Conservation (phyloP, 2,888 invertebrate species). For the Chloroclysta siterata region DNA sequence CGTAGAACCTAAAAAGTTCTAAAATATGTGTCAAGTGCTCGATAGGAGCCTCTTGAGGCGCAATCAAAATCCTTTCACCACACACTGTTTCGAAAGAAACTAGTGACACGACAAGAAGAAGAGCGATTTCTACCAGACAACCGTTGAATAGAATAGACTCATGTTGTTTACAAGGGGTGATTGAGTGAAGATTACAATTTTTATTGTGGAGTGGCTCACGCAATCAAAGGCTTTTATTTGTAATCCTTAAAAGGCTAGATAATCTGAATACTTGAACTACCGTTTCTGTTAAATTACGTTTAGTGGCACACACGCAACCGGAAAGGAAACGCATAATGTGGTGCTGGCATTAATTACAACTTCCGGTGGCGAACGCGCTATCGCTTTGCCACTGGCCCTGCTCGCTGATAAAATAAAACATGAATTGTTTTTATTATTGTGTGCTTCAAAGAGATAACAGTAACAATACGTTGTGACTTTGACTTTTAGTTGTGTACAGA, state of each 20-base stretch:
- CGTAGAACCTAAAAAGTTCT: too few species aligned
- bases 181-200: neutral
- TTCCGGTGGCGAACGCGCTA: conserved; percentile 63
- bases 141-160: too few species aligned
- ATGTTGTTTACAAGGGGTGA: too few species aligned
- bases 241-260: conserved; percentile 9
- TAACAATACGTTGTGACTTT: too few species aligned
- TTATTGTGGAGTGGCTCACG: neutral
- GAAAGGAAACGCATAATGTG: conserved; percentile 66
- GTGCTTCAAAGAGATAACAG: neutral
- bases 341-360: conserved; percentile 68
- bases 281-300: conserved; percentile 24
- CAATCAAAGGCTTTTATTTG: neutral
- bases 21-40: too few species aligned
- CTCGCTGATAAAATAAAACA: conserved; percentile 39
- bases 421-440: neutral
- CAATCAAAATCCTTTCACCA: too few species aligned
- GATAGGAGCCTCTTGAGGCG: too few species aligned
- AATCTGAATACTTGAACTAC: conserved; percentile 16
- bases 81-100: too few species aligned
- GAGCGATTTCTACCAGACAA: too few species aligned
- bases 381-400: conserved; percentile 47
- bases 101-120: too few species aligned
- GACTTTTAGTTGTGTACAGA: too few species aligned
- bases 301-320: conserved; percentile 56